These are phyloP conservation scores for Melikaiella ostensackeni DNA, from an alignment of 2,888 invertebrate species.

Conservation along the genomic window DNA sequence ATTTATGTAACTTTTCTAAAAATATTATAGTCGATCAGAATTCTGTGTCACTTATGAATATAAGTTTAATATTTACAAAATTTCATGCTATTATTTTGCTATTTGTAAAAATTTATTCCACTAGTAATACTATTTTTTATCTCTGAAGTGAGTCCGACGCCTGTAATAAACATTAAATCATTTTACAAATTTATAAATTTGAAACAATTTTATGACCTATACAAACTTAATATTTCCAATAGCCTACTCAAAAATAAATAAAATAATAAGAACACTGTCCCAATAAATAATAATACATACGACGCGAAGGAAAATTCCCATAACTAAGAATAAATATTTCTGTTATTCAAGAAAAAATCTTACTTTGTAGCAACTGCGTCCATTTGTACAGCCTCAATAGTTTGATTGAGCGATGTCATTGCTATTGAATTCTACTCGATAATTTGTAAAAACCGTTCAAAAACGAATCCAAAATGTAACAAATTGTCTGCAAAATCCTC, in stretches of 20 bases:
- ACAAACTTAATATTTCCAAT: neutral
- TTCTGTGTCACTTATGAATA: too few species aligned
- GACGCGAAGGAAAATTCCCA: neutral
- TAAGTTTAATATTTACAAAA: too few species aligned
- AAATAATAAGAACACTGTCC: neutral
- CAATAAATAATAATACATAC: conserved; percentile 5
- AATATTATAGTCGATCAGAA: too few species aligned
- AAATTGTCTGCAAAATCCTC: neutral
- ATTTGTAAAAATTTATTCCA: too few species aligned
- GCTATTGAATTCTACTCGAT: neutral
- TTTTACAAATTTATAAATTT: too few species aligned
- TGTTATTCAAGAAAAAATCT: conserved; percentile 44
- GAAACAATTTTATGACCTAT: neutral
- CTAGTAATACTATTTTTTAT: too few species aligned
- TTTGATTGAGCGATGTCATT: conserved; percentile 61
- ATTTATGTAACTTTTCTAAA: too few species aligned
- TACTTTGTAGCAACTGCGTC: conserved; percentile 53
- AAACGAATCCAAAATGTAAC: neutral
- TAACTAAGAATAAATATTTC: conserved; percentile 28
- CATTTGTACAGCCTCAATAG: conserved; percentile 50
- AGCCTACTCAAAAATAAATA: neutral
- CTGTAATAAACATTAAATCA: too few species aligned
- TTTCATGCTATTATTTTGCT: too few species aligned
- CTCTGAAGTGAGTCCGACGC: too few species aligned
- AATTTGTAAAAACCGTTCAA: neutral